phyloP scores from a whole-genome alignment of 2,888 invertebrate genomes.

The Microchrysa polita region DNA sequence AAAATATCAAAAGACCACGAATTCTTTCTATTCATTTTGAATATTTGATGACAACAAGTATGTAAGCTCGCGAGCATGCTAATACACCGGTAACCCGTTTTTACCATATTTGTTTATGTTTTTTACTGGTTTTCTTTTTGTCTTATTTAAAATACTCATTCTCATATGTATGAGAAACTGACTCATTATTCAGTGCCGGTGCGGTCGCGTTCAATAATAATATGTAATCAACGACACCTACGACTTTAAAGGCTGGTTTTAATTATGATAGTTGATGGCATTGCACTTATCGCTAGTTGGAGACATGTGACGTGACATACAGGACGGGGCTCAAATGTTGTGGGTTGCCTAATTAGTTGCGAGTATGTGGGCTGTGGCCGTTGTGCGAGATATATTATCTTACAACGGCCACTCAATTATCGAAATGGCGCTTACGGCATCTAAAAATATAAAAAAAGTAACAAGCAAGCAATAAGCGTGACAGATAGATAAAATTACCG shows the following conservation, averaged over 20 bases:
- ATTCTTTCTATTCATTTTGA: constrained; percentile 9
- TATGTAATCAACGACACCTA: constrained; percentile 7
- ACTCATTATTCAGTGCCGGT: constrained; percentile 1
- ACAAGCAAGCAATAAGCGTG: constrained; percentile 1
- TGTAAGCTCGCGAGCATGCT: neutral
- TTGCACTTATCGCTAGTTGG: constrained; percentile 10
- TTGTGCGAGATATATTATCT: constrained; percentile 1
- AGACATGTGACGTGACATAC: neutral
- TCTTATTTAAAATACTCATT: neutral
- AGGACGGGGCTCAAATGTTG: neutral
- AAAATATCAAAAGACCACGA: neutral
- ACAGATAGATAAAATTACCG: constrained; percentile 1
- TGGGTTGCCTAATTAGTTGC: neutral
- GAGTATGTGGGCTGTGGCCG: constrained; percentile 5
- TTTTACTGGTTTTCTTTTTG: constrained; percentile 1
- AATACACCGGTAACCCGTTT: constrained; percentile 4
- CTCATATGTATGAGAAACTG: no score
- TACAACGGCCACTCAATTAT: constrained; percentile 15
- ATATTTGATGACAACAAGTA: neutral
- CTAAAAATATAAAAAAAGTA: neutral
- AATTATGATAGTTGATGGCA: neutral
- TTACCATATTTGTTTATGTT: constrained; percentile 16
- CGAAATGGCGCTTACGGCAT: constrained; percentile 7
- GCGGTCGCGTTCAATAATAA: neutral
- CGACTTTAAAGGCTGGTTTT: neutral